A percentile compares a stretch with the other conserved stretches of the same genome.
phyloP scores from a whole-genome alignment of 2,888 invertebrate species.

The Magallana nippona region DNA sequence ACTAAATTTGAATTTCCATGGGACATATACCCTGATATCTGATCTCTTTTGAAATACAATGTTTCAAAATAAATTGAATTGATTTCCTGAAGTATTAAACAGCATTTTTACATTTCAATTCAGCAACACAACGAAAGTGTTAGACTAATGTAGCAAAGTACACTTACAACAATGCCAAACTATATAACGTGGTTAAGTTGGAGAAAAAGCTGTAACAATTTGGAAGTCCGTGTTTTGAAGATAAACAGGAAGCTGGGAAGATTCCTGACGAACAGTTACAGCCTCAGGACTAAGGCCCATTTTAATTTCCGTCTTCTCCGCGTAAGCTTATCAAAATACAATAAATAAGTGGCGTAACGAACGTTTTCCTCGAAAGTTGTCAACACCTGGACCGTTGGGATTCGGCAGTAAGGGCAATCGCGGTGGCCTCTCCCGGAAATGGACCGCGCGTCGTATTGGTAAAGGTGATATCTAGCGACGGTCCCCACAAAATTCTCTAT shows the following conservation, averaged over 20 bases:
- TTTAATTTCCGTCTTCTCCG: conserved; percentile 15
- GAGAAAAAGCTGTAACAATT: neutral
- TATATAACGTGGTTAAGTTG: too few relatives aligned
- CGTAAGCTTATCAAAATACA: neutral
- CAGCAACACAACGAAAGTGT: too few relatives aligned
- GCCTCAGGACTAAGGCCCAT: neutral
- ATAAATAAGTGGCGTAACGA: conserved; percentile 3
- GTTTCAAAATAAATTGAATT: too few relatives aligned
- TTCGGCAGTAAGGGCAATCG: neutral
- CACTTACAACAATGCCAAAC: too few relatives aligned
- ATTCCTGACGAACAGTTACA: neutral
- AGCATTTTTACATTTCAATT: too few relatives aligned
- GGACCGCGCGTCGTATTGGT: neutral
- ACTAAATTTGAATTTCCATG: too few relatives aligned
- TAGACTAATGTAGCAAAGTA: too few relatives aligned
- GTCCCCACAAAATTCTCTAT: too few relatives aligned
- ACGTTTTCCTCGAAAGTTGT: neutral
- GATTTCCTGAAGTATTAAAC: too few relatives aligned
- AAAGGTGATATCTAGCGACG: neutral
- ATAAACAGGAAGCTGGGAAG: neutral
- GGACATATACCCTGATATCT: too few relatives aligned
- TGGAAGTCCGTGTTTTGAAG: neutral
- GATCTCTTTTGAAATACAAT: too few relatives aligned
- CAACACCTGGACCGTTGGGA: neutral
- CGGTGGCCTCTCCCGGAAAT: neutral